Evolutionary conservation across 2,888 invertebrate genomes (phyloP), one percentile per base, ranked within the genome.

Genomic region (Acronicta alni): DNA sequence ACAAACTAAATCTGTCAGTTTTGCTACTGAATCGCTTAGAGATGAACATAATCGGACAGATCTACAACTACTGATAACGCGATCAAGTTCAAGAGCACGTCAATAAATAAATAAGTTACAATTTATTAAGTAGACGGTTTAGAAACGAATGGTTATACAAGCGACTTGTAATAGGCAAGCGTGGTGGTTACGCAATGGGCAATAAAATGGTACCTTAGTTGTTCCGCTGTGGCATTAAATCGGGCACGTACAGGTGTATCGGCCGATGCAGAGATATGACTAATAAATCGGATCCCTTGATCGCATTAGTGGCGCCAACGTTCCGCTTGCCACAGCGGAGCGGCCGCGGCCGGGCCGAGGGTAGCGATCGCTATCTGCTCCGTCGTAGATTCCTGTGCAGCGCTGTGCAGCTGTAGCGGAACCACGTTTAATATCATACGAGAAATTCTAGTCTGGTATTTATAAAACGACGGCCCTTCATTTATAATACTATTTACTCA

Each of bases 231-330:
- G 72, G 81, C 77, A 84, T 83, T 86, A 86, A 85, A 84, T 84
- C 82, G 76, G 77, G 80, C 84, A 88, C 84, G 84, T 83, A 90
- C 89, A 89, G 87, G 89, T 90, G 88, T 86, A 89, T 82, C 77
- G 80, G 71, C 71, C 79, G 87, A 90, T 90, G 84, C 68, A 75
- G 79, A 87, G 92, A 90, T 90, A 89, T 82, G 81, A 82, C 81
- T 82, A 86, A 90, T 91, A 90, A 91, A 92, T 92, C 88, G 83
- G 83, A 88, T 86, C 77, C 79, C 85, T 81, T 85, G 88, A 87
- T 87, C 87, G 87, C 84, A 87, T 87, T 87, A 86, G 86, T 85
- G 92, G 92, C 92, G 93, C 91, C 92, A 88, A 84, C 85, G 86
- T 85, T 86, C 86, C 86, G 86, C 83, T 85, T 79, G 79, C 74